Base-by-base conservation (phyloP, 23 tunicate species). In the Halocynthia aurantium region DNA sequence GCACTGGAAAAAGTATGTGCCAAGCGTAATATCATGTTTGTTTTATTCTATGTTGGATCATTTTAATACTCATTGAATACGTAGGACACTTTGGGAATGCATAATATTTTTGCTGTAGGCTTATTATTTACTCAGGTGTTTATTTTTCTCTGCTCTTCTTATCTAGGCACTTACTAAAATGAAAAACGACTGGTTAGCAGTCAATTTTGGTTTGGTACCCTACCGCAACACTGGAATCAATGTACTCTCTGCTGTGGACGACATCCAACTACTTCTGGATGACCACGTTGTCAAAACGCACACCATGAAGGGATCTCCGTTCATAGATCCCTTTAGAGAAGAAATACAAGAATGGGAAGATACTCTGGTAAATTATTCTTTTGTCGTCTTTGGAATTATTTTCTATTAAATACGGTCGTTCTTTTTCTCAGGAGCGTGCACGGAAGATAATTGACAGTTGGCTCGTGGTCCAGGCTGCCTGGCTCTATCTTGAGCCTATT, bases 281-380 rank as follows among this genome's bases (percentile, higher is more conserved):
- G 96, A 89, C 64, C 96, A 89, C 72, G 85, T 89, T 60, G 96
- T 89, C 57, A 89, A 89, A 76, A 89, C 96, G 2, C 96, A 89
- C 79, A 89, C 96, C 2, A 89, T 89, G 96, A 89, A 89, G 61
- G 96, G 96, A 22, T 89, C 96, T 19, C 96, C 96, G 11, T 89
- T 89, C 57, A 89, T 89, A 53, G 82, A 80, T 20, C 96, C 96
- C 6, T 89, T 89, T 57, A 83, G 79, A 31, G 88, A 84, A 21
- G 96, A 89, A 75, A 89, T 89, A 61, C 89, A 84, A 11, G 76
- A 77, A 22, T 89, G 96, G 96, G 96, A 89, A 80, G 87, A 84
- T 13, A 84, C 80, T 21, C 55, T 89, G 85, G 96, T 89, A 56
- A 80, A 67, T 61, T 9, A 63, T 50, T 18, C 22, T 76, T 31